Evolutionary conservation across 1,140 invertebrate genomes (phyloP).

Genomic region (Schlechtendalia chinensis): DNA sequence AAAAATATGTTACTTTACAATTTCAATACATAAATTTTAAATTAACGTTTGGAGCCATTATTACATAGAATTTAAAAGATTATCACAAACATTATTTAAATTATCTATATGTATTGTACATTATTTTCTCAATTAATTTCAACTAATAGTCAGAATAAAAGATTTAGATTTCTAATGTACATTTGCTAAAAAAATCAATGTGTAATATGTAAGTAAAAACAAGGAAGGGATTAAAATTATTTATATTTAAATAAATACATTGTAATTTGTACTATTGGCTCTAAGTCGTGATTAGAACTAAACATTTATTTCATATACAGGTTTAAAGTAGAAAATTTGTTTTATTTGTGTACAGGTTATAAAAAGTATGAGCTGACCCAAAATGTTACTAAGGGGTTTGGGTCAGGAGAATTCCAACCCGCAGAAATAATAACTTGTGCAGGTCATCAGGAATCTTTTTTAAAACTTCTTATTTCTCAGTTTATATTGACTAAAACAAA

Average conservation of each 20-base stretch:
- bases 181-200: too few species aligned
- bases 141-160: too few species aligned
- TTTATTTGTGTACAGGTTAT: conserved; percentile 50
- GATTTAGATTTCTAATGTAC: too few species aligned
- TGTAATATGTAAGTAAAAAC: too few species aligned
- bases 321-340: conserved; percentile 45
- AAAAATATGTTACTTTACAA: not conserved
- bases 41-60: conserved; percentile 42
- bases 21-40: not conserved
- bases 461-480: conserved; percentile 33
- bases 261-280: conserved; percentile 32
- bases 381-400: conserved; percentile 37
- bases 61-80: conserved; percentile 7
- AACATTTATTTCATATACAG: not conserved
- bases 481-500: conserved; percentile 36
- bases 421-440: conserved; percentile 45
- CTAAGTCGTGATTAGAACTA: conserved; percentile 18
- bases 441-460: conserved; percentile 44
- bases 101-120: not conserved
- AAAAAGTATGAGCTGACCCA: conserved; percentile 47
- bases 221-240: too few species aligned
- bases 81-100: not conserved
- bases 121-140: not conserved
- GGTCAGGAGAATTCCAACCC: conserved; percentile 47
- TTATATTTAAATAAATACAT: not conserved